Percentiles rank a stretch among this genome's conserved stretches.
Conservation (phyloP, 2,888 invertebrate genomes). For the Steinernema carpocapsae region DNA sequence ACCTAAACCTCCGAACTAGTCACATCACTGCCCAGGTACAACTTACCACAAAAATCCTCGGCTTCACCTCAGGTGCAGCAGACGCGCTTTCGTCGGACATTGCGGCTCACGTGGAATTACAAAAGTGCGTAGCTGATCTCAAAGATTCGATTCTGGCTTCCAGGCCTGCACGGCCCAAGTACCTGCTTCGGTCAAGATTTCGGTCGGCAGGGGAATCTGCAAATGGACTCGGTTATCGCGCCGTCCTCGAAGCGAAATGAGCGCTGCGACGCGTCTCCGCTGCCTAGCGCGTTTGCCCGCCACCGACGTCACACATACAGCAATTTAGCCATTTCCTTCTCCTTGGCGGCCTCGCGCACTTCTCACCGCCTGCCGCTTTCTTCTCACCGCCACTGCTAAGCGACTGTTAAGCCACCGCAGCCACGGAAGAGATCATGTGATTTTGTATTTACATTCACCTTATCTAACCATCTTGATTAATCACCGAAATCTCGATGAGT, state of each 20-base stretch:
- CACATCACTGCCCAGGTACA: not conserved
- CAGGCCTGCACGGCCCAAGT: not conserved
- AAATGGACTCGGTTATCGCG: not conserved
- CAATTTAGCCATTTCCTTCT: no score
- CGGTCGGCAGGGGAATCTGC: not conserved
- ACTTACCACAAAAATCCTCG: constrained; percentile 8
- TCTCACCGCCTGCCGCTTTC: not conserved
- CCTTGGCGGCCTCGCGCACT: constrained; percentile 13
- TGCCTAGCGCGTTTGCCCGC: no score
- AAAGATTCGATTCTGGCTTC: not conserved
- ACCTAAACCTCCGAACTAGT: constrained; percentile 40
- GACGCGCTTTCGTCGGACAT: constrained; percentile 1
- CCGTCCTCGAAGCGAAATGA: no score
- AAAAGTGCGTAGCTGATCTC: not conserved
- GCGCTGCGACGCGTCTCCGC: no score
- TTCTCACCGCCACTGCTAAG: not conserved
- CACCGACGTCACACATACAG: no score
- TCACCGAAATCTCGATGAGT: not conserved
- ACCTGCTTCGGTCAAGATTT: not conserved
- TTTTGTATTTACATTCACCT: not conserved
- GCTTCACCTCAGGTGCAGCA: not conserved
- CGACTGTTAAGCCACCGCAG: not conserved
- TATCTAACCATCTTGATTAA: constrained; percentile 5
- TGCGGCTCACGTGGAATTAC: not conserved
- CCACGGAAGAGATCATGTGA: constrained; percentile 8